Evolutionary conservation across 1,140 invertebrate genomes (phyloP).

Genomic region (Aphidius ervi): DNA sequence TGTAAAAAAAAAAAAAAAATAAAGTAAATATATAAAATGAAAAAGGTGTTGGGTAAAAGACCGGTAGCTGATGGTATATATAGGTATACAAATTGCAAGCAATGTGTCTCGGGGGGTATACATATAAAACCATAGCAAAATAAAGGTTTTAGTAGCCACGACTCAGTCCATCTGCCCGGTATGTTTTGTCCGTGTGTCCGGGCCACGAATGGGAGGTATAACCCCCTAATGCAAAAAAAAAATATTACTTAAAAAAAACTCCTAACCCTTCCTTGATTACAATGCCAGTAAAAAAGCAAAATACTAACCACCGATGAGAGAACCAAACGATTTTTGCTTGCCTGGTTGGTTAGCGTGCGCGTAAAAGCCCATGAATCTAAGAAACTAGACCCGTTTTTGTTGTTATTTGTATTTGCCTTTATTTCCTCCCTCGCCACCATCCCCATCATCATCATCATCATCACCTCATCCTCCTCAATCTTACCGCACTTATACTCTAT

Average conservation of each 20-base stretch:
- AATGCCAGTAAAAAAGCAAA: constrained; percentile 54
- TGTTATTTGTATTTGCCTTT: constrained; percentile 18
- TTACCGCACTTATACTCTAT: constrained; percentile 25
- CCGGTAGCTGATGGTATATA: constrained; percentile 8
- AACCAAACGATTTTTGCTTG: no score
- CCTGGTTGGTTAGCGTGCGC: constrained; percentile 14
- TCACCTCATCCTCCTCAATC: no score
- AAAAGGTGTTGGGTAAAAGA: not conserved
- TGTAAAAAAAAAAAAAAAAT: no score
- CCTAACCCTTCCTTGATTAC: constrained; percentile 57
- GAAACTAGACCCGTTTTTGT: constrained; percentile 56
- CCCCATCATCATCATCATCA: no score
- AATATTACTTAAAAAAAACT: constrained; percentile 31
- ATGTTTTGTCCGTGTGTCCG: constrained; percentile 49
- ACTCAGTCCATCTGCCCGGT: constrained; percentile 54
- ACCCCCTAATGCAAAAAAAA: constrained; percentile 41
- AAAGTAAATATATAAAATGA: no score
- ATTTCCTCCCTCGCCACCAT: constrained; percentile 17
- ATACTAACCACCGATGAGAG: constrained; percentile 50
- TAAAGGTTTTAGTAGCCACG: constrained; percentile 24
- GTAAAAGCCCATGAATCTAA: constrained; percentile 37
- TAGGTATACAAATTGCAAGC: not conserved
- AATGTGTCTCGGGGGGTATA: constrained; percentile 17
- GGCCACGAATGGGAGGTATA: constrained; percentile 21
- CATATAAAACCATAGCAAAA: constrained; percentile 16